Conservation (phyloP, 53 echinoderm and acorn worm genomes). For the Holothuria leucospilota region DNA sequence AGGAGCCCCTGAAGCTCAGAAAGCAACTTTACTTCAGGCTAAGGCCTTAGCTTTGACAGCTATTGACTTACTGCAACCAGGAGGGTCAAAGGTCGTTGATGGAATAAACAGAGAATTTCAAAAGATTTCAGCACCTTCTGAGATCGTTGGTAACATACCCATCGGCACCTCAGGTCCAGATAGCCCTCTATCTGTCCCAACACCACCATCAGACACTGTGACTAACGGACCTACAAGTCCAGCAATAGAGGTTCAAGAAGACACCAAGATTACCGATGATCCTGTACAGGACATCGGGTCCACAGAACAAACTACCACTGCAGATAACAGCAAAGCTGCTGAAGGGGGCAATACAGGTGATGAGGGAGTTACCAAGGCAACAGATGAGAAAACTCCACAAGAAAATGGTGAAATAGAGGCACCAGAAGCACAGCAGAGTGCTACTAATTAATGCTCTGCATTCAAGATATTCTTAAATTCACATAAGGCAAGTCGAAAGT, state of each 20-base stretch:
- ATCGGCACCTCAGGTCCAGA: not conserved
- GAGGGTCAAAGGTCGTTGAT: constrained; percentile 59
- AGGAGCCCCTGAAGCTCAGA: constrained; percentile 79
- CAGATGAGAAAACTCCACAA: not conserved
- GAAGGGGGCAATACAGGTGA: not conserved
- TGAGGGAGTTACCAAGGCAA: too few relatives aligned
- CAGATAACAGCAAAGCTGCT: not conserved
- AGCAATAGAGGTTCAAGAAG: not conserved
- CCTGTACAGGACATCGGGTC: not conserved
- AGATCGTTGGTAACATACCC: constrained; percentile 23
- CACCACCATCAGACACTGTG: too few relatives aligned
- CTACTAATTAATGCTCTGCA: too few relatives aligned
- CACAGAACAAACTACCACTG: not conserved
- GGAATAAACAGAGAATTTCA: constrained; percentile 72
- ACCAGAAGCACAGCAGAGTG: too few relatives aligned
- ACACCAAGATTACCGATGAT: not conserved
- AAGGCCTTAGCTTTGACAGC: constrained; percentile 81
- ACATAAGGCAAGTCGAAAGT: too few relatives aligned
- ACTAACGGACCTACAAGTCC: not conserved
- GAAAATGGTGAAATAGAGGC: not conserved
- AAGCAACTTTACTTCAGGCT: constrained; percentile 73
- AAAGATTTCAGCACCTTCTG: constrained; percentile 27
- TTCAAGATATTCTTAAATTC: too few relatives aligned
- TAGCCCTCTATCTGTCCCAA: too few relatives aligned
- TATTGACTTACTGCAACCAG: constrained; percentile 70